Percentiles rank a stretch among this genome's conserved stretches.
phyloP scores from a whole-genome alignment of 2,113 vertebrate genomes.

The Cheirogaleus medius region DNA sequence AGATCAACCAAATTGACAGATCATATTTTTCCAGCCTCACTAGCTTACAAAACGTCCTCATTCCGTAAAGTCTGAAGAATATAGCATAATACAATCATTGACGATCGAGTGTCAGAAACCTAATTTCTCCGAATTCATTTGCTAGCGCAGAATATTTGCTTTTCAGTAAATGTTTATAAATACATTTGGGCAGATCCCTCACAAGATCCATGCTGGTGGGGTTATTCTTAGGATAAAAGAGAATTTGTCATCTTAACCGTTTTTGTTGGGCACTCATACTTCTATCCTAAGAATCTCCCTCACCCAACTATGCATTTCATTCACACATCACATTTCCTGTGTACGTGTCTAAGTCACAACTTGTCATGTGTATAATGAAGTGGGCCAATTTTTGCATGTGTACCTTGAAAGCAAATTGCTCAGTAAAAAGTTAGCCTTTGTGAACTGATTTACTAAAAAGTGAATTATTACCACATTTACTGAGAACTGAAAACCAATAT shows the following conservation, averaged over 20 bases:
- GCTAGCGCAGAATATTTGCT: constrained; percentile 71
- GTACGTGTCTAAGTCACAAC: constrained; percentile 77
- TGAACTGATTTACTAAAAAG: constrained; percentile 54
- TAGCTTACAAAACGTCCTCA: constrained; percentile 67
- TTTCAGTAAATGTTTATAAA: constrained; percentile 74
- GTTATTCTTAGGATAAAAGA: constrained; percentile 81
- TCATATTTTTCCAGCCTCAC: constrained; percentile 69
- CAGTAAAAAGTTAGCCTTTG: constrained; percentile 60
- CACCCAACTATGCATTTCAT: constrained; percentile 78
- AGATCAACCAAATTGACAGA: constrained; percentile 32
- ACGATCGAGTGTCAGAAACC: constrained; percentile 47
- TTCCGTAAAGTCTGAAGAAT: background rate
- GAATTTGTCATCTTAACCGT: background rate
- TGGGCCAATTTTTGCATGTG: constrained; percentile 82
- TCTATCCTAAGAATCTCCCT: constrained; percentile 79
- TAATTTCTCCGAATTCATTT: constrained; percentile 45
- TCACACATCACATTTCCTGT: constrained; percentile 79
- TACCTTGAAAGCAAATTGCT: constrained; percentile 77
- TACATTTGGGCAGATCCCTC: constrained; percentile 82
- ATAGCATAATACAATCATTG: background rate
- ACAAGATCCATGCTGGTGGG: constrained; percentile 76
- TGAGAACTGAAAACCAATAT: constrained; percentile 58
- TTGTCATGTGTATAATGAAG: constrained; percentile 75
- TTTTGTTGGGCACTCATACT: constrained; percentile 2
- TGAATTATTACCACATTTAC: constrained; percentile 52